phyloP scores from a whole-genome alignment of 2,888 invertebrate genomes.

The Lottia gigantea region DNA sequence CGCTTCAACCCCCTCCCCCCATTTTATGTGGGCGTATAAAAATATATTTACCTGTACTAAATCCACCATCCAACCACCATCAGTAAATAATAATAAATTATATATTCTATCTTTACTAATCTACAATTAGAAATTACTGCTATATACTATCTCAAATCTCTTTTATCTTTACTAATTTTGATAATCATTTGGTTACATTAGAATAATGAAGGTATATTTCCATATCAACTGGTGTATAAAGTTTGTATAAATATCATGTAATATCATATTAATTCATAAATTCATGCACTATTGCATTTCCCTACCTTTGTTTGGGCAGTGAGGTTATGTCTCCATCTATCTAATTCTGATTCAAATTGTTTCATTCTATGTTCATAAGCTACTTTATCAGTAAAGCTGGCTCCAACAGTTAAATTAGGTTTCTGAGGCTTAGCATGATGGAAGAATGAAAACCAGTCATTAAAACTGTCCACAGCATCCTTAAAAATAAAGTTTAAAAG shows the following conservation, averaged over 20 bases:
- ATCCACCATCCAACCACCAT: constrained; percentile 90
- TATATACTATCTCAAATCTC: too few relatives aligned
- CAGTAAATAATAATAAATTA: constrained; percentile 88
- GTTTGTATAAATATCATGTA: too few relatives aligned
- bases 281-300: not conserved
- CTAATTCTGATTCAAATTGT: constrained; percentile 82
- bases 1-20: not conserved
- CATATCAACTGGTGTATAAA: too few relatives aligned
- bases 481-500: constrained; percentile 43
- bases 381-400: constrained; percentile 85
- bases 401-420: constrained; percentile 63
- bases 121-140: constrained; percentile 65
- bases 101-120: constrained; percentile 83
- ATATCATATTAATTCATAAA: too few relatives aligned
- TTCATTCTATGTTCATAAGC: constrained; percentile 86
- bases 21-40: too few relatives aligned
- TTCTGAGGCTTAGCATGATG: constrained; percentile 80
- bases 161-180: too few relatives aligned
- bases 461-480: constrained; percentile 87
- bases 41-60: constrained; percentile 40
- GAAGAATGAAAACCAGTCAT: constrained; percentile 87
- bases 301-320: constrained; percentile 78
- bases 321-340: constrained; percentile 74
- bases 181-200: too few relatives aligned
- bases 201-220: too few relatives aligned